Conservation (phyloP, 2,797 vertebrate genomes). For the Hafferia zeledoni region DNA sequence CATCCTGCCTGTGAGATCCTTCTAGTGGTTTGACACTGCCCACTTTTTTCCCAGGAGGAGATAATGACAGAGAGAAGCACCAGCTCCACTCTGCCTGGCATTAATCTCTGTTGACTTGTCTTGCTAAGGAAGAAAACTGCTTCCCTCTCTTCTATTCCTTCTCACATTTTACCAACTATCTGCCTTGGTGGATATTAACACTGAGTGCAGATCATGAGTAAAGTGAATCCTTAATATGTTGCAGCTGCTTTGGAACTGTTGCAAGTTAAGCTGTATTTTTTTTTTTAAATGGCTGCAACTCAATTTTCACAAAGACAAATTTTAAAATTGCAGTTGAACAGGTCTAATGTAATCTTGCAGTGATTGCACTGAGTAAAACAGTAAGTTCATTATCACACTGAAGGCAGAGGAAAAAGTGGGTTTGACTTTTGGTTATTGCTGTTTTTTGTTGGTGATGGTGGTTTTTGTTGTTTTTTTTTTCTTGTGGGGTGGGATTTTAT, state of each 20-base stretch:
- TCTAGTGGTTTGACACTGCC: background rate
- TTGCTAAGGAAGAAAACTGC: background rate
- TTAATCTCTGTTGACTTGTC: background rate
- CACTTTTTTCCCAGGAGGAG: conserved; percentile 13
- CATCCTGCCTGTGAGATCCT: background rate
- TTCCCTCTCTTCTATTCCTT: background rate
- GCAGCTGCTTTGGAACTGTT: background rate
- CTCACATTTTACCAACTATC: background rate
- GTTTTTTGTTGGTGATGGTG: background rate
- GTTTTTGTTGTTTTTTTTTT: no score
- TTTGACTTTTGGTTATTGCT: accelerated
- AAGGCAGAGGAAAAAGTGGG: background rate
- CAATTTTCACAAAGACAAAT: background rate
- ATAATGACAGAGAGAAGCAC: background rate
- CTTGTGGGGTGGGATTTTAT: background rate
- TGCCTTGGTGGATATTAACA: background rate
- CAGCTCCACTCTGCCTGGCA: background rate
- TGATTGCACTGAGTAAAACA: background rate
- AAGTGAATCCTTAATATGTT: background rate
- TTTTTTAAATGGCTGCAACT: background rate
- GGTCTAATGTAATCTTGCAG: background rate
- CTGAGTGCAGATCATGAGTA: background rate
- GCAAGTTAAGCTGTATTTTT: background rate
- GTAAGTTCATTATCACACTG: background rate
- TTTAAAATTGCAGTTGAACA: background rate